A percentile compares a stretch with the other conserved stretches of the same genome.
Conservation (phyloP, 2,797 vertebrate species). For the Limosa lapponica region DNA sequence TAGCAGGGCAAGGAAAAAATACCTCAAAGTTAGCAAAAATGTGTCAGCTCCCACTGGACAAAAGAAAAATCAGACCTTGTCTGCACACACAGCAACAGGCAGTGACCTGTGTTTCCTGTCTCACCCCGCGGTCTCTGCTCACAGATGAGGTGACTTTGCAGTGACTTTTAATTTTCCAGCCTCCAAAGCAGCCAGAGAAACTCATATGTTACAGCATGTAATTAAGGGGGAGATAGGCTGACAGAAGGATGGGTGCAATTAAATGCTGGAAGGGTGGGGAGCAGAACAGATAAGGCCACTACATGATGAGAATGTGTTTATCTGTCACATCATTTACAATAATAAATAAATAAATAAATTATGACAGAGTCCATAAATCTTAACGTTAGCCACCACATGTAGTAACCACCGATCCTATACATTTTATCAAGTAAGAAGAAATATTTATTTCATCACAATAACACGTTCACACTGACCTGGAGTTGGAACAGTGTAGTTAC, state of each 20-base stretch:
- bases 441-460: neutral
- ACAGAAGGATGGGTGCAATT: neutral
- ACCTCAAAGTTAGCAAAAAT: slow-evolving; percentile 42
- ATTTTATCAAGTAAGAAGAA: neutral
- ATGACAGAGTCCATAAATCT: neutral
- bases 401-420: neutral
- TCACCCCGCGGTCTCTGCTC: neutral
- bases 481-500: neutral
- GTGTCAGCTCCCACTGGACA: neutral
- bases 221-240: neutral
- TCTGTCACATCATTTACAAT: neutral
- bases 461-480: neutral
- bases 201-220: neutral
- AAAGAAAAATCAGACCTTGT: slow-evolving; percentile 34
- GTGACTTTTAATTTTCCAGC: neutral
- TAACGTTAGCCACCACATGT: neutral
- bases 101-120: slow-evolving; percentile 49
- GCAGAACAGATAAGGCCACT: neutral
- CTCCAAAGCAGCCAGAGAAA: neutral
- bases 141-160: slow-evolving; percentile 12
- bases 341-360: no score
- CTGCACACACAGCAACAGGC: slow-evolving; percentile 28
- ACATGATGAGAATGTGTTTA: neutral
- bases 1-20: slow-evolving; percentile 19
- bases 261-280: neutral